Conservation (phyloP, 1,140 invertebrate species). For the Acromyrmex charruanus region DNA sequence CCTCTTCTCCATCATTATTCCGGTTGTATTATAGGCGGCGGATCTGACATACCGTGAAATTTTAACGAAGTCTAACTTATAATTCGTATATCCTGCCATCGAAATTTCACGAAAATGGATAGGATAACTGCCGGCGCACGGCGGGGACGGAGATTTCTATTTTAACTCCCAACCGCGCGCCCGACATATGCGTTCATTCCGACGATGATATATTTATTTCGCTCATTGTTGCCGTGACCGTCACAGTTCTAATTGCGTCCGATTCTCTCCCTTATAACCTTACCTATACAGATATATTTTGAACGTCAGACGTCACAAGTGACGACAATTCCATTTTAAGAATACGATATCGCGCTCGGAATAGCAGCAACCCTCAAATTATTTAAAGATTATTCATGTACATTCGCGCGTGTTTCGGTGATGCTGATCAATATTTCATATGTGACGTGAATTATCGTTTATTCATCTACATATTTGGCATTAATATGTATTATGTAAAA, state of each 20-base stretch:
- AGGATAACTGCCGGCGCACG: constrained; percentile 39
- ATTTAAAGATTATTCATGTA: constrained; percentile 27
- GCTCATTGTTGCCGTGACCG: constrained; percentile 21
- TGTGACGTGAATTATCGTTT: background rate
- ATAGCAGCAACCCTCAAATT: background rate
- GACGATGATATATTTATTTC: constrained; percentile 58
- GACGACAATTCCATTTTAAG: constrained; percentile 18
- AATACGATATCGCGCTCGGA: background rate
- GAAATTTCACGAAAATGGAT: constrained; percentile 35
- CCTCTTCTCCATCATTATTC: background rate
- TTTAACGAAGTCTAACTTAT: constrained; percentile 73
- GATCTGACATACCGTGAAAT: constrained; percentile 67
- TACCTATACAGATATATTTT: constrained; percentile 5
- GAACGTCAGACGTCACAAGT: background rate
- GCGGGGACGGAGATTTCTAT: constrained; percentile 35
- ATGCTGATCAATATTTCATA: background rate
- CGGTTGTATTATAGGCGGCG: constrained; percentile 33
- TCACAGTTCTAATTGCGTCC: constrained; percentile 47
- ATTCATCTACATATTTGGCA: background rate
- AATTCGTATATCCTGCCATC: constrained; percentile 55
- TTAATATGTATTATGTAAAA: constrained; percentile 15
- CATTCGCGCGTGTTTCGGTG: background rate
- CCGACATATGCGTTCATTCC: constrained; percentile 12
- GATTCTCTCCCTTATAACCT: background rate
- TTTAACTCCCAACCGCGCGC: background rate